phyloP scores from a whole-genome alignment of 1,140 invertebrate species.

The Tetramorium parvispinum region DNA sequence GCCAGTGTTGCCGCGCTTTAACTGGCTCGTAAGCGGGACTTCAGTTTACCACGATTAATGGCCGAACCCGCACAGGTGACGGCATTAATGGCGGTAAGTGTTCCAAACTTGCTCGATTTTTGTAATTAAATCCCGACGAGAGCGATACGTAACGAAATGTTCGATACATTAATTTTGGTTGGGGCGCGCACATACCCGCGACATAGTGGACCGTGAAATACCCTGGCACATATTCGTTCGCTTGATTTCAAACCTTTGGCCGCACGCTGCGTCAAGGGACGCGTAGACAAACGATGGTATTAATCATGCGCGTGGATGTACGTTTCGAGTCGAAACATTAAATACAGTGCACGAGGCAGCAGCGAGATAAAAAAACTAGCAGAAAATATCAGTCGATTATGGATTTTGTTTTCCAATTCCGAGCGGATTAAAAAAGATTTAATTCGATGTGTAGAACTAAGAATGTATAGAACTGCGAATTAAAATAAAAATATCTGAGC shows the following conservation, averaged over 20 bases:
- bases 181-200: background rate
- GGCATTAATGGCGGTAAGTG: conserved; percentile 73
- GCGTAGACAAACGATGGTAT: conserved; percentile 33
- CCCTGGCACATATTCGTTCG: conserved; percentile 8
- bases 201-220: conserved; percentile 20
- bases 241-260: conserved; percentile 46
- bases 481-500: background rate
- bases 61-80: conserved; percentile 69
- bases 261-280: conserved; percentile 43
- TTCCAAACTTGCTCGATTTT: conserved; percentile 71
- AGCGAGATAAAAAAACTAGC: background rate
- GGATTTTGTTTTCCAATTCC: conserved; percentile 29
- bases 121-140: conserved; percentile 45
- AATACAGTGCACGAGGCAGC: background rate
- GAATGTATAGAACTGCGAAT: background rate
- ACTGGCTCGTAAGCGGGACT: conserved; percentile 68
- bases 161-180: conserved; percentile 50
- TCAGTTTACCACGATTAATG: conserved; percentile 69
- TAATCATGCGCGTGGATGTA: conserved; percentile 25
- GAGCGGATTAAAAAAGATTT: conserved; percentile 25
- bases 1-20: conserved; percentile 61
- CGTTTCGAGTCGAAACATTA: conserved; percentile 11
- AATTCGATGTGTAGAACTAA: conserved; percentile 6
- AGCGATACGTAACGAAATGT: conserved; percentile 20
- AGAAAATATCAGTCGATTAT: background rate